Evolutionary conservation across 2,888 invertebrate species (phyloP).

Genomic region (Cryptophagus acutangulus): DNA sequence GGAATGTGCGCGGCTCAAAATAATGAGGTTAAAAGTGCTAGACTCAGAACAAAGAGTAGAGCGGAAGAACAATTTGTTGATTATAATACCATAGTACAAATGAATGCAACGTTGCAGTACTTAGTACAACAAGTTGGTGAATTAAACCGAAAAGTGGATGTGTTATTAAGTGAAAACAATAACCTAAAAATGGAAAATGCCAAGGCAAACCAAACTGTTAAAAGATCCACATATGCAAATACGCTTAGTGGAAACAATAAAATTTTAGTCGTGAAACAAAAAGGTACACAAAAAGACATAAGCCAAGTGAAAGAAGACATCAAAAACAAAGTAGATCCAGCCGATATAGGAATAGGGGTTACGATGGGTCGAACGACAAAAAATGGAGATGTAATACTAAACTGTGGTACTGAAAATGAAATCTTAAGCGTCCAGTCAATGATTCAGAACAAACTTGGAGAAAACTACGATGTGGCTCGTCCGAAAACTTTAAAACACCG

Average conservation of each 20-base stretch:
- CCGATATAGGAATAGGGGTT: conserved; percentile 9
- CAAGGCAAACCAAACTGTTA: not conserved
- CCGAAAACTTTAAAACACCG: conserved; percentile 8
- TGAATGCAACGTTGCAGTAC: not conserved
- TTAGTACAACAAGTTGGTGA: not conserved
- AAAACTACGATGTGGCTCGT: conserved; percentile 7
- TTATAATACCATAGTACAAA: not conserved
- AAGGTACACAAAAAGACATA: conserved; percentile 4
- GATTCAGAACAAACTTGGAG: conserved; percentile 9
- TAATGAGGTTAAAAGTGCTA: not conserved
- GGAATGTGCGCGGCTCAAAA: not conserved
- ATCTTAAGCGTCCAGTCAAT: conserved; percentile 3
- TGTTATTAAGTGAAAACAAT: not conserved
- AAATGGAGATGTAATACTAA: conserved; percentile 8
- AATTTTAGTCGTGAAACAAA: conserved; percentile 1
- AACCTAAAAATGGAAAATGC: not conserved
- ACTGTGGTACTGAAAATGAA: not conserved
- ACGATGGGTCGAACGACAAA: conserved; percentile 8
- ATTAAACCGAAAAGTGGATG: conserved; percentile 3
- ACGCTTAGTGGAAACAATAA: not conserved
- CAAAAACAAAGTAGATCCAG: conserved; percentile 21
- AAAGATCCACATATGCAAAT: not conserved
- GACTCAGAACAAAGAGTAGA: not conserved
- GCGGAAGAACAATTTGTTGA: conserved; percentile 1
- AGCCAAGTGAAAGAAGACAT: conserved; percentile 7